A percentile compares a stretch with the other conserved stretches of the same genome.
These are phyloP conservation scores for Aethes cnicana DNA, from an alignment of 2,888 invertebrate species.

Conservation along the genomic window DNA sequence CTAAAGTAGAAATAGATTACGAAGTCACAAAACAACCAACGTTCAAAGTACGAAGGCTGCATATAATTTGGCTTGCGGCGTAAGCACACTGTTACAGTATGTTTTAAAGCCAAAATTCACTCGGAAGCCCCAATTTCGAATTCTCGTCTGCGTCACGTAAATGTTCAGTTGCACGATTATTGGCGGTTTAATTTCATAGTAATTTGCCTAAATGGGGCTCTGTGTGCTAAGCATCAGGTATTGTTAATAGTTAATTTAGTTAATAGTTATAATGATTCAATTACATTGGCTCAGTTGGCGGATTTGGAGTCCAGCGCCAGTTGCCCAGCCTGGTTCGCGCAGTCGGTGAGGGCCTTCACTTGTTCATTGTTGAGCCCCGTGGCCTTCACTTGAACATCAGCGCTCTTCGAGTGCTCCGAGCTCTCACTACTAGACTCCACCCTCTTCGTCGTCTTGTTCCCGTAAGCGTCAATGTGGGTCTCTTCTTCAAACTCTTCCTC, in stretches of 20 bases:
- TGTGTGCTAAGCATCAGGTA: neutral
- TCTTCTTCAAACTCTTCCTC: constrained; percentile 79
- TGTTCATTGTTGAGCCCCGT: constrained; percentile 72
- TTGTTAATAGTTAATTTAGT: constrained; percentile 24
- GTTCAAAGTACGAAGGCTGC: constrained; percentile 2
- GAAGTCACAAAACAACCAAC: no score
- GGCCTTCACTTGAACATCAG: constrained; percentile 76
- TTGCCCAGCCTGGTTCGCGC: constrained; percentile 76
- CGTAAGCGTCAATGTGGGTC: constrained; percentile 70
- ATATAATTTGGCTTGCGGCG: constrained; percentile 25
- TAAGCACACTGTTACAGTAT: constrained; percentile 22
- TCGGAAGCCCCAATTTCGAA: constrained; percentile 10
- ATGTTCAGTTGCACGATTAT: neutral
- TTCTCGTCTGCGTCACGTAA: neutral
- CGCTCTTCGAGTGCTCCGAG: constrained; percentile 74
- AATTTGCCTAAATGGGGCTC: neutral
- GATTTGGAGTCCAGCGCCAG: constrained; percentile 75
- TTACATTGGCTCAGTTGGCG: constrained; percentile 72
- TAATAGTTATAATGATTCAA: constrained; percentile 38
- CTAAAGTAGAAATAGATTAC: no score
- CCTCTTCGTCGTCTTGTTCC: constrained; percentile 73
- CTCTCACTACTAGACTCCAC: constrained; percentile 76
- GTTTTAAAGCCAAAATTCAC: constrained; percentile 15
- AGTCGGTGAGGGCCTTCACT: constrained; percentile 75
- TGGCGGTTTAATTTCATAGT: neutral